Conservation (phyloP, 1,140 invertebrate species). For the Drosophila serrata region DNA sequence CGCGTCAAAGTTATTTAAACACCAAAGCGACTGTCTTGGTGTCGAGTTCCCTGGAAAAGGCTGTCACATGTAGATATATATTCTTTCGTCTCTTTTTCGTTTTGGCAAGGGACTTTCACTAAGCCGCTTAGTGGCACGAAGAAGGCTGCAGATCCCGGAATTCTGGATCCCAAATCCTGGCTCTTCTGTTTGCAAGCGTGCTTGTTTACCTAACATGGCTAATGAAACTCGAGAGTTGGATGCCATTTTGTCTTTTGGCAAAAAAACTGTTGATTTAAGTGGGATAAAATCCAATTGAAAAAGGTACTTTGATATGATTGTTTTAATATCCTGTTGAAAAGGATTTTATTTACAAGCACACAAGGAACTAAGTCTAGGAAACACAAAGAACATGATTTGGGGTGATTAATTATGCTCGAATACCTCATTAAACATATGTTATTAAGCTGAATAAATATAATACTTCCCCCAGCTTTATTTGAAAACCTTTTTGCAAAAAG, state of each 20-base stretch:
- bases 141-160: slow-evolving; percentile 23
- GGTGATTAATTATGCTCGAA: not conserved
- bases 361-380: not conserved
- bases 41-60: slow-evolving; percentile 27
- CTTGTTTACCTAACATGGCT: slow-evolving; percentile 61
- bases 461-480: not conserved
- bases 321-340: slow-evolving; percentile 15
- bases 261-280: slow-evolving; percentile 36
- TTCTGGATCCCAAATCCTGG: slow-evolving; percentile 21
- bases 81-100: slow-evolving; percentile 15
- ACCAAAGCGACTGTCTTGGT: slow-evolving; percentile 41
- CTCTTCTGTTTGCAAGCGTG: slow-evolving; percentile 23
- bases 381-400: not conserved
- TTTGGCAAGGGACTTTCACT: slow-evolving; percentile 71
- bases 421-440: not conserved
- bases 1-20: slow-evolving; percentile 80
- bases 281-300: slow-evolving; percentile 16
- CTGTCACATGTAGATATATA: slow-evolving; percentile 22
- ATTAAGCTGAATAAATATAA: not conserved
- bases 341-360: not conserved
- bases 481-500: not conserved
- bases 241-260: slow-evolving; percentile 24
- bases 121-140: slow-evolving; percentile 66
- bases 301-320: slow-evolving; percentile 16
- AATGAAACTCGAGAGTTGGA: slow-evolving; percentile 69